Conservation (phyloP, 2,888 invertebrate species). For the Sminthurides aquaticus region DNA sequence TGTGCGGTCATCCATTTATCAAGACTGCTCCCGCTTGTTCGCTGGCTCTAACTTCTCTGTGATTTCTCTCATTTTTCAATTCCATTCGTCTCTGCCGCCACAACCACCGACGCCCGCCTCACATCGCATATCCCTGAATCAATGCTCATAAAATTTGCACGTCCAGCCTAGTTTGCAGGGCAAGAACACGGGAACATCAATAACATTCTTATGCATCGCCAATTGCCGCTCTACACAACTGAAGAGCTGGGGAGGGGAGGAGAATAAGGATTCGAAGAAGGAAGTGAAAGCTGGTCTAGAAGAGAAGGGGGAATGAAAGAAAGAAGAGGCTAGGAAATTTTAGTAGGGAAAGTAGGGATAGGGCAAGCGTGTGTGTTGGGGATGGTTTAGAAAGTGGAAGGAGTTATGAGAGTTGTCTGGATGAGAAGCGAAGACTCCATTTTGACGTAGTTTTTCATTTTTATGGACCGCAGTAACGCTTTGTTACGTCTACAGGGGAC, state of each 20-base stretch:
- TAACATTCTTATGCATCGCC: background rate
- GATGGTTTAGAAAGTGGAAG: too few species aligned
- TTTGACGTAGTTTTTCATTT: slow-evolving; percentile 24
- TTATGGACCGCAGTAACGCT: slow-evolving; percentile 23
- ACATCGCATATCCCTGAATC: background rate
- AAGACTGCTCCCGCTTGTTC: background rate
- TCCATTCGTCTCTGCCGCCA: background rate
- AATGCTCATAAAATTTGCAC: background rate
- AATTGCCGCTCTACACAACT: background rate
- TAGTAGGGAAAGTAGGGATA: too few species aligned
- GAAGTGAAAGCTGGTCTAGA: too few species aligned
- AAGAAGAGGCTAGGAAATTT: too few species aligned
- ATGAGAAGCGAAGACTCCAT: slow-evolving; percentile 21
- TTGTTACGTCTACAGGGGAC: slow-evolving; percentile 21
- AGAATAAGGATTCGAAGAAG: background rate
- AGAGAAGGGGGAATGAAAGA: too few species aligned
- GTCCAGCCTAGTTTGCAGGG: background rate
- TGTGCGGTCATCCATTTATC: slow-evolving; percentile 24
- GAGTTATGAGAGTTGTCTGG: slow-evolving; percentile 21
- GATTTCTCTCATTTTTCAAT: background rate
- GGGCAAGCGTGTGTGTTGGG: too few species aligned
- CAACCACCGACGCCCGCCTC: background rate
- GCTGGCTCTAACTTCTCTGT: background rate
- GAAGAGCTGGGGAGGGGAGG: background rate
- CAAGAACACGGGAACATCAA: background rate